Percentiles rank a stretch among this genome's conserved stretches.
Conservation (phyloP, 2,888 invertebrate species). For the Epinotia ramella region DNA sequence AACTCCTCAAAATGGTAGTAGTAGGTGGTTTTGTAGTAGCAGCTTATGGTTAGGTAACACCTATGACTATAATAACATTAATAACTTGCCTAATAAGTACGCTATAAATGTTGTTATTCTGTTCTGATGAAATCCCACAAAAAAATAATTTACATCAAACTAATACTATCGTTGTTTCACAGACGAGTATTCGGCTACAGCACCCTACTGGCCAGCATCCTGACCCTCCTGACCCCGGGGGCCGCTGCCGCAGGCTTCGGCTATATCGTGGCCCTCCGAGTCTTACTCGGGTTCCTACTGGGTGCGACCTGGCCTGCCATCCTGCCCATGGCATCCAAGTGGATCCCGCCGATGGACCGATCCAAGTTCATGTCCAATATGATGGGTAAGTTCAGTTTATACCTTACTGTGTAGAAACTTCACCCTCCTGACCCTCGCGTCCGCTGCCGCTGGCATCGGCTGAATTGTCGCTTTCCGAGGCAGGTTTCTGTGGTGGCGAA, state of each 20-base stretch:
- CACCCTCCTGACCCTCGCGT: too few species aligned
- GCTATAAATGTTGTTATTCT: too few species aligned
- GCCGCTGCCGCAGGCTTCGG: conserved; percentile 89
- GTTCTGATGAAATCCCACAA: neutral
- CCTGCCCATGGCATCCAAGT: conserved; percentile 95
- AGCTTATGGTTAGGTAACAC: too few species aligned
- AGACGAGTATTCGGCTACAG: conserved; percentile 94
- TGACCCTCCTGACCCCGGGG: conserved; percentile 92
- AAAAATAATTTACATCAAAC: neutral
- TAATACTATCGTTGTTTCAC: conserved; percentile 25
- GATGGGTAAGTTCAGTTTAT: conserved; percentile 88
- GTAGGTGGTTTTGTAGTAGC: too few species aligned
- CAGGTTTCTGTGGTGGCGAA: too few species aligned
- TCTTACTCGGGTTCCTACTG: conserved; percentile 91
- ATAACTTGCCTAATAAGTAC: too few species aligned
- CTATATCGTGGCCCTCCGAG: conserved; percentile 89
- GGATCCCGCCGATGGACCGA: conserved; percentile 97
- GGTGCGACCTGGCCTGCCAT: conserved; percentile 98
- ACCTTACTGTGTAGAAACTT: neutral
- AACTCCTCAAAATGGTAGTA: too few species aligned
- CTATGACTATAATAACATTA: too few species aligned
- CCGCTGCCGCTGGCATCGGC: too few species aligned
- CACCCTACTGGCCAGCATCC: conserved; percentile 91
- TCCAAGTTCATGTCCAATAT: conserved; percentile 97
- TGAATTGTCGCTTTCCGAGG: too few species aligned